phyloP scores from a whole-genome alignment of 2,113 vertebrate genomes.

The Toxostoma redivivum region DNA sequence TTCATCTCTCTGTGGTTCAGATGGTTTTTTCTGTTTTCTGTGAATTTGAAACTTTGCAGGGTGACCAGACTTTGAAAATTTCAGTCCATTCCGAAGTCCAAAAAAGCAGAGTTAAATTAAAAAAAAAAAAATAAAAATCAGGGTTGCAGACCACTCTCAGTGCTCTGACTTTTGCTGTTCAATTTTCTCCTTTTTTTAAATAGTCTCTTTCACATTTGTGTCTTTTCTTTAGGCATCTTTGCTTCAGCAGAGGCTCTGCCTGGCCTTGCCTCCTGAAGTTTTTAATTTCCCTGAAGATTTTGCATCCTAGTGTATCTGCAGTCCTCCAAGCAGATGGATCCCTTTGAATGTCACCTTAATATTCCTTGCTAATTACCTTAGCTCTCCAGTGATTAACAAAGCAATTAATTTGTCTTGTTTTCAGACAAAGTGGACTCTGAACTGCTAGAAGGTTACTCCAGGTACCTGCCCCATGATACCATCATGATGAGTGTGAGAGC shows the following conservation, averaged over 20 bases:
- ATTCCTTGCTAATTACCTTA: background rate
- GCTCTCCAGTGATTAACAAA: background rate
- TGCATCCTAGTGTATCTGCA: background rate
- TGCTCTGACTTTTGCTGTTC: background rate
- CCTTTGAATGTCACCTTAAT: background rate
- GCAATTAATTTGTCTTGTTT: conserved; percentile 1
- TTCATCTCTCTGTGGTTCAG: background rate
- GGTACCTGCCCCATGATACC: conserved; percentile 79
- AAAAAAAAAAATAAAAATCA: background rate
- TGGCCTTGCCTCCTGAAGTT: background rate
- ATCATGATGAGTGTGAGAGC: conserved; percentile 84
- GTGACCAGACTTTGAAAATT: background rate
- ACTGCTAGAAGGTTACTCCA: conserved; percentile 81
- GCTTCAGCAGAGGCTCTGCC: background rate
- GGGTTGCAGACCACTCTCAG: background rate
- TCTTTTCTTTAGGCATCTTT: background rate
- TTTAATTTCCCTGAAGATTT: background rate
- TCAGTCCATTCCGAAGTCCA: background rate
- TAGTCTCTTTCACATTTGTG: background rate
- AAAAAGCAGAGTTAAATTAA: background rate
- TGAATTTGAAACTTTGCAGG: background rate
- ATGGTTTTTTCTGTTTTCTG: background rate
- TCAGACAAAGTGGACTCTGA: conserved; percentile 88
- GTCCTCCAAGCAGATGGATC: background rate
- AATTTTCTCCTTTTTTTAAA: background rate